phyloP scores from a whole-genome alignment of 1,140 invertebrate species.

The Musca domestica region DNA sequence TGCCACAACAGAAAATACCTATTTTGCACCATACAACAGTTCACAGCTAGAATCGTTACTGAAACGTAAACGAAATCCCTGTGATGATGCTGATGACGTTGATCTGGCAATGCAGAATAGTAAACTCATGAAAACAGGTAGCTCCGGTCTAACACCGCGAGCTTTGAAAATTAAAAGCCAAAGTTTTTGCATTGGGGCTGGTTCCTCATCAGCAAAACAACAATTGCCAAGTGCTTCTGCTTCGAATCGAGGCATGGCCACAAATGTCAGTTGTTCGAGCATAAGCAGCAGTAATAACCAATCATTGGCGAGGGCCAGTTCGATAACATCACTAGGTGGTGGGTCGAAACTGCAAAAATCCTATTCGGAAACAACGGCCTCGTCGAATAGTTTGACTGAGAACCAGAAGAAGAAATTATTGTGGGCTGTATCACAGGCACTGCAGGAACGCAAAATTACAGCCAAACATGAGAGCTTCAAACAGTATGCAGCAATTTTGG shows the following conservation, averaged over 20 bases:
- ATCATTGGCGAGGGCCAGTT: slow-evolving; percentile 1
- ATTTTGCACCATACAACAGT: slow-evolving; percentile 31
- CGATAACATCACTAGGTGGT: slow-evolving; percentile 11
- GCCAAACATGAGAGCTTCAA: slow-evolving; percentile 62
- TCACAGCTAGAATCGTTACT: slow-evolving; percentile 37
- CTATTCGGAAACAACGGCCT: slow-evolving; percentile 41
- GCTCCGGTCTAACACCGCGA: slow-evolving; percentile 36
- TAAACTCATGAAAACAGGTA: slow-evolving; percentile 34
- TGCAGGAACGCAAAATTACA: slow-evolving; percentile 60
- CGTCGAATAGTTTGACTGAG: slow-evolving; percentile 42
- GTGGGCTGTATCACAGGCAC: slow-evolving; percentile 64
- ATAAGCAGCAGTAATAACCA: slow-evolving; percentile 25
- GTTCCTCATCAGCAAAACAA: slow-evolving; percentile 37
- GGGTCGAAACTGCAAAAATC: slow-evolving; percentile 40
- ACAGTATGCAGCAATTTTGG: slow-evolving; percentile 59
- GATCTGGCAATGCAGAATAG: slow-evolving; percentile 45
- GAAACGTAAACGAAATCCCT: slow-evolving; percentile 41
- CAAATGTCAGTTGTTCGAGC: slow-evolving; percentile 21
- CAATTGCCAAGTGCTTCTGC: slow-evolving; percentile 24
- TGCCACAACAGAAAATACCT: not conserved
- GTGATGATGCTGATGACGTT: slow-evolving; percentile 40
- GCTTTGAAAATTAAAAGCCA: slow-evolving; percentile 51
- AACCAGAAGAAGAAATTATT: slow-evolving; percentile 61
- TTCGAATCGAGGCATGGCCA: slow-evolving; percentile 26
- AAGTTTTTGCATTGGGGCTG: slow-evolving; percentile 52